Evolutionary conservation across 2,888 invertebrate genomes (phyloP), one percentile per base, ranked within the genome.

Genomic region (Drosophila lutescens): DNA sequence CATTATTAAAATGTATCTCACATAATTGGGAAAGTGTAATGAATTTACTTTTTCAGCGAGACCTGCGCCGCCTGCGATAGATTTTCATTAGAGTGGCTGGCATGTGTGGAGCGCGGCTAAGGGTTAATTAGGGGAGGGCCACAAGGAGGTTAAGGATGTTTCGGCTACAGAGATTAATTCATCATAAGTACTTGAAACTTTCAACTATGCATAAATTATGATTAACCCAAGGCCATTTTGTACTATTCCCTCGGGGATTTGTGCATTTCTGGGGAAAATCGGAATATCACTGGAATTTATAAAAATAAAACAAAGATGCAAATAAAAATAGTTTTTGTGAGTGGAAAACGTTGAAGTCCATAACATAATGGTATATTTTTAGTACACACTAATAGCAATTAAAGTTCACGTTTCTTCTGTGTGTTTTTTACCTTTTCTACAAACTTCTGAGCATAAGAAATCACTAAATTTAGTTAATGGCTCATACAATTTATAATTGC

Each of bases 21-120:
- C 87, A 83, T 79, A 79, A 76, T 76, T 76, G 60, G 51, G 50
- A 79, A 79, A 80, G 70, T 79, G 72, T 87, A 85, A 85, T 85
- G 83, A 87, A 85, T 85, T 85, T 79, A 80, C 69, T 66, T 66
- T 78, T 61, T 44, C 40, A 58, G 38, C 76, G 47, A 72, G 78
- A 75, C 67, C 68, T 46, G n/a, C 40, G 30, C 41, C 51, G 66
- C 51, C 47, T 56, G 60, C 73, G 57, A 74, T 59, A 74, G 56
- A 68, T 74, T 74, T 74, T 74, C 71, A 72, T 72, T 71, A 71
- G 63, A 63, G 41, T 15, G 40, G 26, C 34, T 9, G 34, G 51
- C 47, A 68, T 54, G 43, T 59, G 69, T 26, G 50, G 53, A 56
- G 76, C 43, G 60, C 73, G 73, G 62, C 65, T 54, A 63, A 62